These are phyloP conservation scores for Platalea minor DNA, from an alignment of 2,797 vertebrate species.

Conservation along the genomic window DNA sequence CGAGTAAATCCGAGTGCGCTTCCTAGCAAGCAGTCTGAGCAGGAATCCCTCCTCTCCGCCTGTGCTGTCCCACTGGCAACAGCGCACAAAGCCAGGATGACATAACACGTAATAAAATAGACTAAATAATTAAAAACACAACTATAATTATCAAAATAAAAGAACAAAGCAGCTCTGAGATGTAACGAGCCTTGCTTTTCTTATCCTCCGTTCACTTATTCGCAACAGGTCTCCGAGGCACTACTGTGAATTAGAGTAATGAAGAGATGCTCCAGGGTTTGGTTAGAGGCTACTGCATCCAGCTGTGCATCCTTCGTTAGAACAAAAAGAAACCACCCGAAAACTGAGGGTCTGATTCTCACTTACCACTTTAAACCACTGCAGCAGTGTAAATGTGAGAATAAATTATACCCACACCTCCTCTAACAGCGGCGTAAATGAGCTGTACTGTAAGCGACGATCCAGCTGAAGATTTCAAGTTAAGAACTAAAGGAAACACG, in stretches of 20 bases:
- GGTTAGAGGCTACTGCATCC: slow-evolving; percentile 27
- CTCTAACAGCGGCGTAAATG: neutral
- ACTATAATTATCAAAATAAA: neutral
- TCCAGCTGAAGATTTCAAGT: neutral
- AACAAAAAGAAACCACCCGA: neutral
- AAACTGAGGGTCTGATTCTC: neutral
- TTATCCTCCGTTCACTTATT: neutral
- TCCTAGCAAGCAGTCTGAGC: neutral
- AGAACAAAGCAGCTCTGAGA: slow-evolving; percentile 11
- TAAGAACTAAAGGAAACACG: neutral
- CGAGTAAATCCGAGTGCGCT: accelerated
- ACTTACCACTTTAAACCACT: neutral
- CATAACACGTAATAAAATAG: accelerated
- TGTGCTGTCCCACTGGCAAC: neutral
- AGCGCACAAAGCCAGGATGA: neutral
- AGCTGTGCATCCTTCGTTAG: neutral
- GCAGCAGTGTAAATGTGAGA: neutral
- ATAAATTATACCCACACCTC: neutral
- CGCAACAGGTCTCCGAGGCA: slow-evolving; percentile 16
- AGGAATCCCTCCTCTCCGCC: neutral
- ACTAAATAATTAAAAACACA: neutral
- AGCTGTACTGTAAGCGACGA: neutral
- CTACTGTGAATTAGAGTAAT: neutral
- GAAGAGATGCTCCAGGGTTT: slow-evolving; percentile 16
- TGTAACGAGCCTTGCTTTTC: neutral